Evolutionary conservation across 1,140 invertebrate species (phyloP), one percentile per base, ranked within the genome.

Genomic region (Drosophila bocqueti): DNA sequence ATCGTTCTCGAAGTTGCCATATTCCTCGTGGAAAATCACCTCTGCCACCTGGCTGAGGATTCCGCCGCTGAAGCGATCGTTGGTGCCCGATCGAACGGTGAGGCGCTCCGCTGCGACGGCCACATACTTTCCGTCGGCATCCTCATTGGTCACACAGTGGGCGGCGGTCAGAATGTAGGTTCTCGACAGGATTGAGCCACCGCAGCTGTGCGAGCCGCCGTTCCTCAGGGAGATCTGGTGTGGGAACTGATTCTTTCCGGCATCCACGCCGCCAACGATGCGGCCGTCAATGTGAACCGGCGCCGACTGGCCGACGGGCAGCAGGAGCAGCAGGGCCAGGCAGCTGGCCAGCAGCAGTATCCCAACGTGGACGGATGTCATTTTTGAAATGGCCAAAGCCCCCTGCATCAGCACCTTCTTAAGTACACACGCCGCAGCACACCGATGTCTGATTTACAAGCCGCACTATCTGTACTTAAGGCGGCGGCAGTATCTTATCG

Each of bases 151-250:
- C 7, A 92, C 83, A 61, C 95, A 95, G 61, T 95, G 95, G 36
- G 94, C 95, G 2, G 95, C 95, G 1, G 95, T 95, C 4, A 95
- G 83, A 34, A 95, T 92, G 73, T 93, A 94, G 55, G 93, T 90
- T 0, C 79, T 68, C 10, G 91, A 92, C 18, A 95, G 84, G 5
- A 95, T 94, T 1, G 95, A 95, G 18, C 94, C 95, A 4, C 95
- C 95, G 55, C 95, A 95, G 45, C 92, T 92, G 42, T 94, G 93
- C 0, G 84, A 90, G 6, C 71, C 62, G 0, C 38, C 45, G 63
- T 86, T 92, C 40, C 93, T 80, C 40, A 94, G 52, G 16, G 94
- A 94, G 1, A 94, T 91, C 83, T 94, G 94, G 57, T 94, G 93
- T 3, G 94, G 94, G 49, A 94, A 94, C 49, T 90, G 81, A 0